Conservation (phyloP, 2,797 vertebrate species). For the Lepilemur septentrionalis region DNA sequence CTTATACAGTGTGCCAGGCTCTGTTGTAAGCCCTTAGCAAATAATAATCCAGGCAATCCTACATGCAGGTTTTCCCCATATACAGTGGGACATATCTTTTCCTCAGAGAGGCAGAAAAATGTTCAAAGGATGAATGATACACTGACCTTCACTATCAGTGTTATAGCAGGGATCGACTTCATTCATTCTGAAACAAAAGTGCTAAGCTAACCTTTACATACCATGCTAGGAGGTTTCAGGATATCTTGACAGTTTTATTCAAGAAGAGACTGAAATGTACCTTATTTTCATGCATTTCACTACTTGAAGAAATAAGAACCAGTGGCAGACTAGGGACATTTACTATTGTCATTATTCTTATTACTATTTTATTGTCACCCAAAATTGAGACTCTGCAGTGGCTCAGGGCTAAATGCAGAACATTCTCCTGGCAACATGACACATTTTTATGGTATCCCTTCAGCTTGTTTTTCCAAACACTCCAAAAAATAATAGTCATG, state of each 20-base stretch:
- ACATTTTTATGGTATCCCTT: background rate
- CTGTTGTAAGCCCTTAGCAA: background rate
- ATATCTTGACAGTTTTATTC: slow-evolving; percentile 34
- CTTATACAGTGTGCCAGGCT: background rate
- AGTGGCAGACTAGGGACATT: background rate
- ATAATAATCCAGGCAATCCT: background rate
- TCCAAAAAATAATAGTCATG: background rate
- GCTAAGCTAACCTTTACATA: background rate
- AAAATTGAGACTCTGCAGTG: background rate
- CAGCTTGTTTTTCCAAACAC: background rate
- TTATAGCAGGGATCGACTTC: background rate
- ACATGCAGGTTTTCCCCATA: background rate
- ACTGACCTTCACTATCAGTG: background rate
- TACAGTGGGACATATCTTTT: background rate
- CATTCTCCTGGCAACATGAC: background rate
- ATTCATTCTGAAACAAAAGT: slow-evolving; percentile 21
- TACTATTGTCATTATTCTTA: background rate
- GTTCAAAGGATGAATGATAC: background rate
- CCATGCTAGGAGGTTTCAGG: background rate
- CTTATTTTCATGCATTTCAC: slow-evolving; percentile 11
- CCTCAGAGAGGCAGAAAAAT: background rate
- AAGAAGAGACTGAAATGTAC: background rate
- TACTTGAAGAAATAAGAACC: background rate
- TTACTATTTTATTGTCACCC: background rate
- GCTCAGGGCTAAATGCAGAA: background rate